A percentile compares a stretch with the other conserved stretches of the same genome.
Conservation (phyloP, 2,888 invertebrate species). For the Glyphotaelius pellucidus region DNA sequence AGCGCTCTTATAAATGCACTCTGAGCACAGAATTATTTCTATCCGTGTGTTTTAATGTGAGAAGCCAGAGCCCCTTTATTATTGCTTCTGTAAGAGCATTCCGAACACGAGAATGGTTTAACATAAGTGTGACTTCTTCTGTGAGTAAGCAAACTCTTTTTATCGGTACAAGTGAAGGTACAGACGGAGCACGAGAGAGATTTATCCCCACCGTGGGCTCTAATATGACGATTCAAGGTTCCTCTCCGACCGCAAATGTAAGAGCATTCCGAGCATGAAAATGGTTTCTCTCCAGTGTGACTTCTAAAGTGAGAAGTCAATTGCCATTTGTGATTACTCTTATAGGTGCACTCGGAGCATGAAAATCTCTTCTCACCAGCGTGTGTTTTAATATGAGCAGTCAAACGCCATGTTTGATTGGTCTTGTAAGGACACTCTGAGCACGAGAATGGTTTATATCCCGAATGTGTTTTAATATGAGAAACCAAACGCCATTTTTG, state of each 20-base stretch:
- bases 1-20: not conserved
- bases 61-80: not conserved
- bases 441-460: not conserved
- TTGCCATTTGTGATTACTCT: not conserved
- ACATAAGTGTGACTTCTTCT: not conserved
- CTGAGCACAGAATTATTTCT: not conserved
- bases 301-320: not conserved
- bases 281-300: not conserved
- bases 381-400: not conserved
- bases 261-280: not conserved
- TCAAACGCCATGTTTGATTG: constrained; percentile 2
- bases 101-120: not conserved
- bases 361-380: not conserved
- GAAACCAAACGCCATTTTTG: not conserved
- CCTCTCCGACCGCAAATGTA: not conserved
- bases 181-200: not conserved
- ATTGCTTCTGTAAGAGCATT: not conserved
- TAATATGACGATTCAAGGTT: not conserved
- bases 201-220: not conserved
- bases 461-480: not conserved
- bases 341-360: not conserved
- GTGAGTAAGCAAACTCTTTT: not conserved
- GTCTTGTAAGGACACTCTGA: not conserved
- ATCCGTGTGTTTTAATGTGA: not conserved
- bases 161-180: not conserved